Percentiles rank a stretch among this genome's conserved stretches.
These are phyloP conservation scores for Heliconius hortense DNA, from an alignment of 2,888 invertebrate species.

Conservation along the genomic window DNA sequence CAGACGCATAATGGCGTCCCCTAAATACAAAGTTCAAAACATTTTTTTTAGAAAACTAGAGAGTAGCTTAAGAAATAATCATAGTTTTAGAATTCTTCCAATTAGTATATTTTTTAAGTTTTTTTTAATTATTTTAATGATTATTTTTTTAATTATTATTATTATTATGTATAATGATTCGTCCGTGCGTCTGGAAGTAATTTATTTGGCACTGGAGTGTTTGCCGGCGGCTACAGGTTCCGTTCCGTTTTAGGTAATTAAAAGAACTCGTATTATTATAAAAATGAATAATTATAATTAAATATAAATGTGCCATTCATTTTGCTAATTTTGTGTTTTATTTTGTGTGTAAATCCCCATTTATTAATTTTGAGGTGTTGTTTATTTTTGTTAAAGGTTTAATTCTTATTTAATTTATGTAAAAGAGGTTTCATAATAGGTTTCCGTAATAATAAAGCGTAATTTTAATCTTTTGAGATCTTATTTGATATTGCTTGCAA, in stretches of 20 bases:
- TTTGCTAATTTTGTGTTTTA: constrained; percentile 80
- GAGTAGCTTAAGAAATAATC: constrained; percentile 52
- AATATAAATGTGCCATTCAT: constrained; percentile 83
- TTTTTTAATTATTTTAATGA: constrained; percentile 46
- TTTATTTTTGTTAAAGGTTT: too few relatives aligned
- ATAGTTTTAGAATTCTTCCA: constrained; percentile 77
- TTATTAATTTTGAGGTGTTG: neutral
- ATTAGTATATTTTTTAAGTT: constrained; percentile 72
- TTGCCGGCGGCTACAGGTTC: constrained; percentile 45
- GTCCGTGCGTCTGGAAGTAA: constrained; percentile 48
- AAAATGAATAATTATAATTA: constrained; percentile 83
- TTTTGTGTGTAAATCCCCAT: constrained; percentile 47
- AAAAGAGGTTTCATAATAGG: neutral
- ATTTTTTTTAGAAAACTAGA: constrained; percentile 57
- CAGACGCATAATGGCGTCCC: constrained; percentile 42
- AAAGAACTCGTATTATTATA: constrained; percentile 81
- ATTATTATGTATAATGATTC: constrained; percentile 21
- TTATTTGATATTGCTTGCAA: too few relatives aligned
- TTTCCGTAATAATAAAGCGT: too few relatives aligned
- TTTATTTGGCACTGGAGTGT: constrained; percentile 62
- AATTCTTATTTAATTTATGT: too few relatives aligned
- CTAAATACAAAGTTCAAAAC: constrained; percentile 53
- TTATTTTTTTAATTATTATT: constrained; percentile 1
- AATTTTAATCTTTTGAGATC: too few relatives aligned
- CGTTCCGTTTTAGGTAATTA: constrained; percentile 62